Percentiles rank a stretch among this genome's conserved stretches.
These are phyloP conservation scores for Drosophila insularis DNA, from an alignment of 1,140 invertebrate genomes.

Conservation along the genomic window DNA sequence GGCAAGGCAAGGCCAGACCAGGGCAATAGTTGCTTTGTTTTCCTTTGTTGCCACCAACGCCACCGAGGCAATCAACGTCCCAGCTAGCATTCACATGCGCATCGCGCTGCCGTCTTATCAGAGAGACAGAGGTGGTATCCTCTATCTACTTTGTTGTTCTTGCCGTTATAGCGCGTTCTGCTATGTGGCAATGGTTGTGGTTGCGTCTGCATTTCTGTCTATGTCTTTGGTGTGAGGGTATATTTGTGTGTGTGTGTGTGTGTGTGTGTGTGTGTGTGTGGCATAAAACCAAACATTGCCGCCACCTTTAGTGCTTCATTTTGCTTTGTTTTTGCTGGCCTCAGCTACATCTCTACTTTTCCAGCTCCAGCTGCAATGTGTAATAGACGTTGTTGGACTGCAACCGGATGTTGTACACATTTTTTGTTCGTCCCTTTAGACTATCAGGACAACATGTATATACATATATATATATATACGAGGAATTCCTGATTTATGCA, in stretches of 20 bases:
- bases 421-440: constrained; percentile 6
- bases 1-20: not conserved
- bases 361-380: constrained; percentile 14
- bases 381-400: constrained; percentile 28
- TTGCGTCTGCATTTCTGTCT: constrained; percentile 8
- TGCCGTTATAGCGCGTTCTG: not conserved
- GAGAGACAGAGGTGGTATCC: constrained; percentile 25
- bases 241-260: constrained; percentile 14
- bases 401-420: constrained; percentile 16
- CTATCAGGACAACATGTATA: constrained; percentile 38
- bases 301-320: constrained; percentile 31
- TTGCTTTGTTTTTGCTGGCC: constrained; percentile 34
- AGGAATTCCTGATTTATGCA: constrained; percentile 56
- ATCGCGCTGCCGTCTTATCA: constrained; percentile 52
- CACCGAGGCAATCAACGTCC: constrained; percentile 55
- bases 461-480: constrained; percentile 19
- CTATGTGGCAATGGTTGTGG: constrained; percentile 6
- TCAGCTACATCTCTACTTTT: constrained; percentile 12
- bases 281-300: constrained; percentile 46
- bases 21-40: constrained; percentile 54
- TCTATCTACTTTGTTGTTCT: constrained; percentile 36
- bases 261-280: constrained; percentile 8
- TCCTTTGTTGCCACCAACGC: constrained; percentile 27
- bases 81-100: constrained; percentile 17
- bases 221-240: not conserved